These are phyloP conservation scores for Montipora sp. DNA, from an alignment of 64 coral and sea anemone genomes.

Conservation along the genomic window DNA sequence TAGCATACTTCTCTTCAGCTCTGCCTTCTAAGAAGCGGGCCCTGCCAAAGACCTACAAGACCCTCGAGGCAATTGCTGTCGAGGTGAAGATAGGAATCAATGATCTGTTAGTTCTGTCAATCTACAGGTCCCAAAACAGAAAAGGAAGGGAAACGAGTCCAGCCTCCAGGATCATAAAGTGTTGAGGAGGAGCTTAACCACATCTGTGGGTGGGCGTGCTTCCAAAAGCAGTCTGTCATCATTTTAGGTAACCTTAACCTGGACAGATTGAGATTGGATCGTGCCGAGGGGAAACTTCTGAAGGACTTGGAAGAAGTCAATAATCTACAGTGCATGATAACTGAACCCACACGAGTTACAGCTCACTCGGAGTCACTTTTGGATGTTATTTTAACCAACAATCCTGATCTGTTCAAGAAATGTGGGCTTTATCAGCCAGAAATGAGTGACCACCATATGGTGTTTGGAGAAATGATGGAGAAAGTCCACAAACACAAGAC, in stretches of 20 bases:
- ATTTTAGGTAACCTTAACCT: conserved; percentile 46
- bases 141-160: conserved; percentile 29
- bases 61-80: conserved; percentile 71
- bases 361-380: no score
- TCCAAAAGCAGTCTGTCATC: conserved; percentile 54
- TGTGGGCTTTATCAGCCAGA: no score
- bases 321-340: no score
- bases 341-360: no score
- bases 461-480: no score
- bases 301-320: no score
- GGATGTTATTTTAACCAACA: no score
- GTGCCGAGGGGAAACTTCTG: no score
- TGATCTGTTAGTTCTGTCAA: conserved; percentile 64
- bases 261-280: no score
- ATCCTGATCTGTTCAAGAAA: no score
- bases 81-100: conserved; percentile 56
- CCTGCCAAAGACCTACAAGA: conserved; percentile 74
- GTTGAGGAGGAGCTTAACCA: conserved; percentile 78
- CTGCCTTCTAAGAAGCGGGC: conserved; percentile 61
- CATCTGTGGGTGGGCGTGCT: conserved; percentile 68
- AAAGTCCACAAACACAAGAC: no score
- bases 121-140: conserved; percentile 56
- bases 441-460: no score
- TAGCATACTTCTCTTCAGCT: conserved; percentile 66
- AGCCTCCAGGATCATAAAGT: background rate